Evolutionary conservation across 1,140 invertebrate genomes (phyloP).

Genomic region (Trichogramma pretiosum): DNA sequence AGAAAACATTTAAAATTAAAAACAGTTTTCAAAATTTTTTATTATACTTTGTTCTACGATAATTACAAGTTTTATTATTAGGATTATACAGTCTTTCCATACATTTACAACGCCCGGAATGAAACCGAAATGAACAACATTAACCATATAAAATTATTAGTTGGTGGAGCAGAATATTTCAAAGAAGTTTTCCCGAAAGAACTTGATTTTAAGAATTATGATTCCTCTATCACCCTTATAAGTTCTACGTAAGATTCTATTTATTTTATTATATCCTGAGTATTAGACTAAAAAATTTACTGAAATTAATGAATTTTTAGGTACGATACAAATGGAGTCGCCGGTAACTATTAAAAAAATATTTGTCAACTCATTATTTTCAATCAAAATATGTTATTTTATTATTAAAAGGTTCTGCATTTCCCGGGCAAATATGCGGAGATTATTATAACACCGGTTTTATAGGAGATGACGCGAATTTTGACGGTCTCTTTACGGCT

Average conservation of each 20-base stretch:
- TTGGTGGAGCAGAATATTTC: not conserved
- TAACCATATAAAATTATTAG: not conserved
- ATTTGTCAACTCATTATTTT: no score
- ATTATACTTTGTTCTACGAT: no score
- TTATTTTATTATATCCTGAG: no score
- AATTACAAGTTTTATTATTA: no score
- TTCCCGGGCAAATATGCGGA: not conserved
- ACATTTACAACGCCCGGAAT: not conserved
- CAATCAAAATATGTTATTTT: no score
- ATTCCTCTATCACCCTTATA: not conserved
- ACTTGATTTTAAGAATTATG: constrained; percentile 2
- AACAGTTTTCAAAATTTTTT: no score
- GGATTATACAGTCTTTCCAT: not conserved
- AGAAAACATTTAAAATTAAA: no score
- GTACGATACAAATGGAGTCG: no score
- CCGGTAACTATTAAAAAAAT: no score
- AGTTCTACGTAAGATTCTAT: no score
- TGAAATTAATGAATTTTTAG: no score
- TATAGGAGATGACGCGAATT: not conserved
- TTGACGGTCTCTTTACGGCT: not conserved
- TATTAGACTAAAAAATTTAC: no score
- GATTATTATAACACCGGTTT: not conserved
- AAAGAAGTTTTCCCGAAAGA: not conserved
- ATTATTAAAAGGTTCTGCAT: not conserved
- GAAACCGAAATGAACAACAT: not conserved